A percentile compares a stretch with the other conserved stretches of the same genome.
Evolutionary conservation across 1,140 invertebrate species (phyloP).

Genomic region (Agrilus planipennis): DNA sequence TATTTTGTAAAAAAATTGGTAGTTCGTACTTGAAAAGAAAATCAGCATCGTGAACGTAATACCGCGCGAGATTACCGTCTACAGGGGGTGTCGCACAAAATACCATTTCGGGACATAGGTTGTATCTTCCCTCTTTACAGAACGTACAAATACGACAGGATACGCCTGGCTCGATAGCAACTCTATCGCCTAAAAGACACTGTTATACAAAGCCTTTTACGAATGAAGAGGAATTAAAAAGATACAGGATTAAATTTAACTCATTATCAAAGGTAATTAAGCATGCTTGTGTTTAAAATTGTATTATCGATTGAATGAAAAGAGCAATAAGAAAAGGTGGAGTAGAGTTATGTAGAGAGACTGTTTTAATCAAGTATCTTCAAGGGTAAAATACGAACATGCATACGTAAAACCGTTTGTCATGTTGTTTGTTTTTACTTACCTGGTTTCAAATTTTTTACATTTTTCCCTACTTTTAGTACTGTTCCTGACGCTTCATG

Average conservation of each 20-base stretch:
- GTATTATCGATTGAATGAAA: too few species aligned
- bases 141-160: conserved; percentile 73
- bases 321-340: too few species aligned
- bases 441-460: conserved; percentile 58
- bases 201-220: too few species aligned
- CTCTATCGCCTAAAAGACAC: conserved; percentile 71
- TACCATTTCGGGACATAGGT: conserved; percentile 72
- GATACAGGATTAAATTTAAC: too few species aligned
- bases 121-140: conserved; percentile 82
- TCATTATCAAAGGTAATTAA: too few species aligned
- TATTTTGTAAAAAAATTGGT: not conserved
- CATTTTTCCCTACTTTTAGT: conserved; percentile 54
- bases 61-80: conserved; percentile 75
- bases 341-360: too few species aligned
- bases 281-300: too few species aligned
- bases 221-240: too few species aligned
- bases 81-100: conserved; percentile 87
- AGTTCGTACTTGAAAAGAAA: conserved; percentile 80
- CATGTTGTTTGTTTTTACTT: too few species aligned
- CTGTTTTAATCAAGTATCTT: too few species aligned
- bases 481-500: conserved; percentile 78
- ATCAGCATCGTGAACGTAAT: conserved; percentile 82
- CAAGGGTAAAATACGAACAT: too few species aligned
- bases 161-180: conserved; percentile 87
- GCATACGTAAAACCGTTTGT: too few species aligned